These are phyloP conservation scores for Ceriagrion tenellum DNA, from an alignment of 2,888 invertebrate genomes.

Conservation along the genomic window DNA sequence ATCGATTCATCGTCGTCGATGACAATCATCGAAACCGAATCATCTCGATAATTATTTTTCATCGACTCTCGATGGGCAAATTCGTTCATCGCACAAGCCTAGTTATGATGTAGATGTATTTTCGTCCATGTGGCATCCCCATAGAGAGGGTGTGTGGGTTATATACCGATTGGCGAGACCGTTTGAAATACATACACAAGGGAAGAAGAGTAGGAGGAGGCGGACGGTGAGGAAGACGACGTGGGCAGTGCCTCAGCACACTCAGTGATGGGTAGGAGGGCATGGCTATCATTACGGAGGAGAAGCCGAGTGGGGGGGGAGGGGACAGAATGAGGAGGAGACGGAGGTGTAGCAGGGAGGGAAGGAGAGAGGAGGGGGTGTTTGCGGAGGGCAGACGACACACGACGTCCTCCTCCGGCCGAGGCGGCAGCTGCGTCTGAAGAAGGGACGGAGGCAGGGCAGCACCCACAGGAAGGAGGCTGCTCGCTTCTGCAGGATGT, in stretches of 20 bases:
- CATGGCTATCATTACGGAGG: constrained; percentile 45
- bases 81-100: too few relatives aligned
- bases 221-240: neutral
- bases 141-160: neutral
- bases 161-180: neutral
- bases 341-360: neutral
- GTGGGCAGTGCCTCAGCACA: neutral
- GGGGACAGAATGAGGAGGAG: neutral
- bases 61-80: too few relatives aligned
- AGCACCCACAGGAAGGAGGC: constrained; percentile 28
- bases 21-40: too few relatives aligned
- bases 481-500: neutral
- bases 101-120: too few relatives aligned
- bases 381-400: too few relatives aligned
- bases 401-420: too few relatives aligned
- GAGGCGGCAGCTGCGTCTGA: neutral
- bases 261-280: constrained; percentile 15
- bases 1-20: too few relatives aligned
- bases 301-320: neutral
- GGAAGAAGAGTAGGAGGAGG: neutral
- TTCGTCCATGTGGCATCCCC: too few relatives aligned
- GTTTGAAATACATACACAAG: constrained; percentile 51
- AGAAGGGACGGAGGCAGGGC: neutral
- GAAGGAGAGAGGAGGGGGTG: constrained; percentile 8
- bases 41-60: too few relatives aligned